Evolutionary conservation across 1,140 invertebrate genomes (phyloP).

Genomic region (Lasioglossum baleicum): DNA sequence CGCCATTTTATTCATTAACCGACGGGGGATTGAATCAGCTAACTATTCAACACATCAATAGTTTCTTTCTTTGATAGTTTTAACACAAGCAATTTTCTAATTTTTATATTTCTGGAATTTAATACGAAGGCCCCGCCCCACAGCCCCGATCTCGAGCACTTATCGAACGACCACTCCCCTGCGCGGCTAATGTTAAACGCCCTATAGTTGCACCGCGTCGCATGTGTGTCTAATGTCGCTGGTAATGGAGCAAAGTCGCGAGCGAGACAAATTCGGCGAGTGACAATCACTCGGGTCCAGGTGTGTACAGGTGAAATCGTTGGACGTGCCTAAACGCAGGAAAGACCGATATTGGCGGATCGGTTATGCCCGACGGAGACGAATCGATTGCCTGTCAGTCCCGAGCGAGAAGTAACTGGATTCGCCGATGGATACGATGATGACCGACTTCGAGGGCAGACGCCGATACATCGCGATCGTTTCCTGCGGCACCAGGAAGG

Average conservation of each 20-base stretch:
- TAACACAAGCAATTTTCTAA: no score
- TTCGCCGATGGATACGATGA: conserved; percentile 56
- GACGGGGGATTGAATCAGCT: neutral
- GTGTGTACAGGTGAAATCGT: conserved; percentile 52
- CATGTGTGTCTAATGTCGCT: neutral
- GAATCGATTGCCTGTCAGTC: conserved; percentile 69
- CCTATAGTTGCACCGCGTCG: no score
- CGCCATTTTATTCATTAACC: neutral
- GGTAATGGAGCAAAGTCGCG: neutral
- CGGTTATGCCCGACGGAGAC: conserved; percentile 73
- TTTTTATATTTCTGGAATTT: no score
- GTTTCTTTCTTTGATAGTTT: no score
- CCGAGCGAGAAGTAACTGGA: conserved; percentile 67
- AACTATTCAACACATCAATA: no score
- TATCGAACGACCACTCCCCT: no score
- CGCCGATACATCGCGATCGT: conserved; percentile 53
- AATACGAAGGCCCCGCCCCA: no score
- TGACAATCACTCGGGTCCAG: conserved; percentile 1
- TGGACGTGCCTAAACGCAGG: conserved; percentile 55
- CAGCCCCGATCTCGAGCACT: no score
- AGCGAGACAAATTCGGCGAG: conserved; percentile 54
- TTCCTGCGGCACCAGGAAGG: conserved; percentile 57
- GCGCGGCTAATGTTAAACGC: no score
- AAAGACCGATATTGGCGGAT: conserved; percentile 67
- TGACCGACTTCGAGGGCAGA: conserved; percentile 67